A percentile compares a stretch with the other conserved stretches of the same genome.
Evolutionary conservation across 2,113 vertebrate genomes (phyloP).

Genomic region (Gavia stellata): DNA sequence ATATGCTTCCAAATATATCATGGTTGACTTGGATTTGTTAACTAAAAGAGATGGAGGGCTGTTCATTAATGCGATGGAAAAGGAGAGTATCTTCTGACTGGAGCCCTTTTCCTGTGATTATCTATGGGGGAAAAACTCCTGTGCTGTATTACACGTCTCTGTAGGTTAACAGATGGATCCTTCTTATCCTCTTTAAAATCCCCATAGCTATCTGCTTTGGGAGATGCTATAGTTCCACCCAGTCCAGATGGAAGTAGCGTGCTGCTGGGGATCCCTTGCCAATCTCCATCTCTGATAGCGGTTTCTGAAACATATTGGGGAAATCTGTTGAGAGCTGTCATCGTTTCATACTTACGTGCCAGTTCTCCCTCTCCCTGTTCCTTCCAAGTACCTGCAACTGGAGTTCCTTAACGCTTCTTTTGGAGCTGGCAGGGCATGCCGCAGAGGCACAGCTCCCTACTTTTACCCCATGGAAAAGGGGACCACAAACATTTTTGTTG

Average conservation of each 20-base stretch:
- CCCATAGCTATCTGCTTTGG: not conserved
- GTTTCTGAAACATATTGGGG: slow-evolving; percentile 22
- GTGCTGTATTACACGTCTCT: not conserved
- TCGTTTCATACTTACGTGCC: not conserved
- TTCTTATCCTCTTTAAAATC: not conserved
- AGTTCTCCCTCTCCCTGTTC: not conserved
- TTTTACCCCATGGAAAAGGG: not conserved
- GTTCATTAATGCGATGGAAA: not conserved
- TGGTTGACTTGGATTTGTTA: not conserved
- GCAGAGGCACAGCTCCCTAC: not conserved
- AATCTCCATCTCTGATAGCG: not conserved
- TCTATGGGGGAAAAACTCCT: not conserved
- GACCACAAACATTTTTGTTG: not conserved
- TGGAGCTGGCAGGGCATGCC: not conserved
- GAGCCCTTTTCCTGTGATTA: not conserved
- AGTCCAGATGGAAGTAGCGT: not conserved
- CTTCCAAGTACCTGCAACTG: not conserved
- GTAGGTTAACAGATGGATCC: not conserved
- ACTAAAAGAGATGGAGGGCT: not conserved
- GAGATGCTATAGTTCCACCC: not conserved
- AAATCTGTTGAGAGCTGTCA: slow-evolving; percentile 24
- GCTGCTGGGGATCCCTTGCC: not conserved
- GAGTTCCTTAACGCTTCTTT: not conserved
- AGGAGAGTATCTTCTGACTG: not conserved
- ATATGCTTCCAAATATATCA: not conserved